phyloP scores from a whole-genome alignment of 2,113 vertebrate genomes.

The Corythoichthys intestinalis region DNA sequence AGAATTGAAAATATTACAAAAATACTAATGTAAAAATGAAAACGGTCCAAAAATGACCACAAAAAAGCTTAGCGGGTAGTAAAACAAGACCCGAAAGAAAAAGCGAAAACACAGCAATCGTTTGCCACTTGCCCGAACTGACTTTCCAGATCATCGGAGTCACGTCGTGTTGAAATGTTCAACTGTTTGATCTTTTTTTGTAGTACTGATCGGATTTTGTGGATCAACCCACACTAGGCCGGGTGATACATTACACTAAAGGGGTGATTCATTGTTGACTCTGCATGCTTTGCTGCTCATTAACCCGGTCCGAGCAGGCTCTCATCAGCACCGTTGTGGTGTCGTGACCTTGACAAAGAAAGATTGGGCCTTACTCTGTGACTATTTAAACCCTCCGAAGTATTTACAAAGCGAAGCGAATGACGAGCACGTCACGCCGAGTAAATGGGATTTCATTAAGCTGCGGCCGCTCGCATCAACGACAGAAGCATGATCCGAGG shows the following conservation, averaged over 20 bases:
- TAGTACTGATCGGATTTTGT: conserved; percentile 22
- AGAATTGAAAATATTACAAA: no score
- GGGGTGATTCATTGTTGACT: conserved; percentile 22
- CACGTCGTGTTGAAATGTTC: neutral
- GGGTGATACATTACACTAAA: conserved; percentile 6
- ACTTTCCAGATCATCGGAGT: no score
- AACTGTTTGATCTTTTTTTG: neutral
- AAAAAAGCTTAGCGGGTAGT: no score
- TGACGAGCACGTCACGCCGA: conserved; percentile 41
- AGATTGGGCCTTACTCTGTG: neutral
- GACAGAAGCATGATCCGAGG: conserved; percentile 25
- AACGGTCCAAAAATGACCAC: no score
- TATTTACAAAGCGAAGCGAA: conserved; percentile 41
- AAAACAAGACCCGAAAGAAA: no score
- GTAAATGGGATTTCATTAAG: conserved; percentile 45
- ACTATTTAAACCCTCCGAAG: conserved; percentile 1
- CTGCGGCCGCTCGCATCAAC: conserved; percentile 9
- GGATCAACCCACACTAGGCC: conserved; percentile 11
- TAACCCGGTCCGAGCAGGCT: conserved; percentile 1
- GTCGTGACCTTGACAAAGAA: conserved; percentile 51
- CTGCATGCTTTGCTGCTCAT: conserved; percentile 6
- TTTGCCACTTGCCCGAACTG: no score
- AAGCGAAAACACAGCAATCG: no score
- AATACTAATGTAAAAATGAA: no score
- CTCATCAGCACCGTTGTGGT: conserved; percentile 4